Conservation (phyloP, 2,797 vertebrate genomes). For the Oophaga sylvatica region DNA sequence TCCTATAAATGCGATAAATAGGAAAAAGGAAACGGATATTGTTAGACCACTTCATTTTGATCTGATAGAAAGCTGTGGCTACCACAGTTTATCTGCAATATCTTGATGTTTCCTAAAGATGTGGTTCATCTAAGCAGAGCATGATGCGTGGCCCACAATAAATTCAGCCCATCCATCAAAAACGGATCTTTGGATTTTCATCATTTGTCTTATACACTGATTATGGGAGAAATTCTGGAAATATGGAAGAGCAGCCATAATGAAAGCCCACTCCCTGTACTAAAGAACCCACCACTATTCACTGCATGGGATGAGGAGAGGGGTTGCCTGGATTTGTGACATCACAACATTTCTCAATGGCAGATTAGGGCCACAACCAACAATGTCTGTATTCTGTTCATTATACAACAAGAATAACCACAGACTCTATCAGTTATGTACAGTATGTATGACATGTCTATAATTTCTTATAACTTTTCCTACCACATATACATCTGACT, state of each 20-base stretch:
- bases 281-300: too few species aligned
- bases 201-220: neutral
- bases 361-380: too few species aligned
- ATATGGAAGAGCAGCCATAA: neutral
- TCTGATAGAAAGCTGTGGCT: neutral
- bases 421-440: too few species aligned
- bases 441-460: too few species aligned
- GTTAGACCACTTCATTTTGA: constrained; percentile 35
- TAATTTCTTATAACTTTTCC: too few species aligned
- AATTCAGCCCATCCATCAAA: neutral
- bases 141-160: neutral
- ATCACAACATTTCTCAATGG: too few species aligned
- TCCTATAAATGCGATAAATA: constrained; percentile 23
- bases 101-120: neutral
- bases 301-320: too few species aligned
- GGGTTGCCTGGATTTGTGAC: neutral
- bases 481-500: too few species aligned
- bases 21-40: constrained; percentile 49
- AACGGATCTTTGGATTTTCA: neutral
- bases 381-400: too few species aligned
- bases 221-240: neutral
- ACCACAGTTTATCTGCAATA: neutral
- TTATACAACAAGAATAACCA: too few species aligned
- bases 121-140: neutral
- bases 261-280: neutral